A percentile compares a stretch with the other conserved stretches of the same genome.
Conservation (phyloP, 2,888 invertebrate genomes). For the Leucophenga maculata region DNA sequence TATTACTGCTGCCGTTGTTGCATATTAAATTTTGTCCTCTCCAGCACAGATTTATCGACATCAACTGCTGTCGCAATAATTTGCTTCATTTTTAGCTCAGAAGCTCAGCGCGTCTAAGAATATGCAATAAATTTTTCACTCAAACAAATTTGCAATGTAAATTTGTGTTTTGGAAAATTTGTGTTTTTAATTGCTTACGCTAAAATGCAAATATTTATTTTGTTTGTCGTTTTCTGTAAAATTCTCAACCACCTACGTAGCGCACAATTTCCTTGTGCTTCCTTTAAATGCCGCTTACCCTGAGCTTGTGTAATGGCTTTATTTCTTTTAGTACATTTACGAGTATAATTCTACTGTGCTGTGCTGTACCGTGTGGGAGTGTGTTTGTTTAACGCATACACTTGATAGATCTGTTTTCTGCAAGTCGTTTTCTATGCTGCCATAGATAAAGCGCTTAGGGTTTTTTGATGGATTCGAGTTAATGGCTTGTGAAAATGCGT, state of each 20-base stretch:
- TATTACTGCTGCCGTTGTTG: neutral
- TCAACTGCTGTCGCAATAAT: neutral
- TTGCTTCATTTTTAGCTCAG: neutral
- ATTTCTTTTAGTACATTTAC: neutral
- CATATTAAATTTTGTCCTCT: conserved; percentile 8
- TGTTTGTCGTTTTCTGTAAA: neutral
- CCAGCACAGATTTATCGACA: conserved; percentile 39
- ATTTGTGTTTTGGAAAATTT: neutral
- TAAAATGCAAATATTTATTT: conserved; percentile 4
- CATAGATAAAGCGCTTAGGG: conserved; percentile 55
- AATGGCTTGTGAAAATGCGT: conserved; percentile 56
- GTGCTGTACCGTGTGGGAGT: neutral
- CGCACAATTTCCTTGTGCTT: conserved; percentile 12
- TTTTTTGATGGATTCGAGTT: conserved; percentile 51
- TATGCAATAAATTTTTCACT: neutral
- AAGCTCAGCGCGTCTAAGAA: neutral
- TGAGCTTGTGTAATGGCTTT: neutral
- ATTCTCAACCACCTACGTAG: neutral
- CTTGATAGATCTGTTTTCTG: neutral
- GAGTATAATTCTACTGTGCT: too few species aligned
- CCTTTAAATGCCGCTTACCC: neutral
- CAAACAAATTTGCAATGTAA: conserved; percentile 1
- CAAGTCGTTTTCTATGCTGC: neutral
- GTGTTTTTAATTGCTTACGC: conserved; percentile 1
- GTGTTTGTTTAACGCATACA: neutral